A percentile compares a stretch with the other conserved stretches of the same genome.
These are phyloP conservation scores for Drosophila tropicalis DNA, from an alignment of 1,140 invertebrate species.

Conservation along the genomic window DNA sequence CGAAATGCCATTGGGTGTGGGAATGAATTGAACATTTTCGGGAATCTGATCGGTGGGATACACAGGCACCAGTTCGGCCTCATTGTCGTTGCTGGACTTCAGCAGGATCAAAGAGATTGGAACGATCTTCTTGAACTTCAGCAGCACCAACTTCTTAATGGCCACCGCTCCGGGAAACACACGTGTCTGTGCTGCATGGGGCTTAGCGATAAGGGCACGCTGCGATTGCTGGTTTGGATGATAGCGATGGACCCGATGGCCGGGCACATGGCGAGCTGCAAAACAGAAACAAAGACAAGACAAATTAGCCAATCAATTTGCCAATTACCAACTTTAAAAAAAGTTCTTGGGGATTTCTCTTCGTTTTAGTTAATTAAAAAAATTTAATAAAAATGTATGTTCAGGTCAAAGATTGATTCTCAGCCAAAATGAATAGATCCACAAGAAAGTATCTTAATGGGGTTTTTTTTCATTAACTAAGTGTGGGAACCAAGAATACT, in stretches of 20 bases:
- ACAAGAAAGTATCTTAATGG: too few relatives aligned
- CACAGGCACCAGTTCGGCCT: conserved; percentile 76
- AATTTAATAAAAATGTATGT: neutral
- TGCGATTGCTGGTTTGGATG: conserved; percentile 40
- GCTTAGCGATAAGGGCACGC: conserved; percentile 57
- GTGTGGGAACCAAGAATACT: too few relatives aligned
- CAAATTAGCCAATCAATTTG: neutral
- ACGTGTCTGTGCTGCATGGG: conserved; percentile 60
- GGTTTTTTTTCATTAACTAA: too few relatives aligned
- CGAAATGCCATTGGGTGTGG: conserved; percentile 77
- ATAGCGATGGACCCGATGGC: conserved; percentile 39
- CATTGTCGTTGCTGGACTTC: conserved; percentile 74
- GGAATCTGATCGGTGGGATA: conserved; percentile 80
- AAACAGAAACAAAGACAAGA: too few relatives aligned
- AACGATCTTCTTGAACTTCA: conserved; percentile 81
- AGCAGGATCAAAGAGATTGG: conserved; percentile 77
- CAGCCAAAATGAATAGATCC: neutral
- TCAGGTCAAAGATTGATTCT: neutral
- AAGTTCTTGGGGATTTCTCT: neutral
- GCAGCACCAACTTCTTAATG: conserved; percentile 77
- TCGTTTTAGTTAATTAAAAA: neutral
- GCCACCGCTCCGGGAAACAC: conserved; percentile 78
- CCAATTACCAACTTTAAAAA: neutral
- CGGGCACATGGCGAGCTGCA: conserved; percentile 59
- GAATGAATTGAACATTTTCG: conserved; percentile 77